Base-by-base conservation (phyloP, 2,113 vertebrate species). In the Thermophis baileyi region DNA sequence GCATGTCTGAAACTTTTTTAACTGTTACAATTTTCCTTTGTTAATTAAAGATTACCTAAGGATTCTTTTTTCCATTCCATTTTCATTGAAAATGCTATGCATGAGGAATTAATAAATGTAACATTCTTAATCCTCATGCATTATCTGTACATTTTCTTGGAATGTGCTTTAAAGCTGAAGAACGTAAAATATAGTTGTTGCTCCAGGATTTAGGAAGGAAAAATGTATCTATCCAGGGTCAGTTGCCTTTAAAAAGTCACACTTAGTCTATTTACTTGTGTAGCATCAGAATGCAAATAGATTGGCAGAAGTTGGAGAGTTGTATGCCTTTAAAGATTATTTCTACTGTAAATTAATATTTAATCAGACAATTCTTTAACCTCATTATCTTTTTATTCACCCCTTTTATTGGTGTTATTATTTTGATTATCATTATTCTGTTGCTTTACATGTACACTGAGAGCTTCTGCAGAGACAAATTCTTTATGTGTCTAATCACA, bases 41-140 rank as follows among this genome's bases (percentile, higher is more conserved):
- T 94, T 91, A 96, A 89, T 86, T 91, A 93, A 40, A 88, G 88
- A 90, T 95, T 87, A 96, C 94, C 94, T 93, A 95, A 95, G 92
- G 50, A 57, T 40, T 46, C 20, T 3, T 44, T 27, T 96, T 89
- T 55, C 85, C 86, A 94, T 88, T 22, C 86, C 86, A 81, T 93
- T 49, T 95, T 91, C n/a, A 22, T 22, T 60, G 22, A 63, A 87
- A 9, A 22, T 46, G 27, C 2, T 85, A 60, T 25, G 18, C 18
- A 6, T 87, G 85, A 14, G 40, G 18, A 57, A 18, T 47, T 63
- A 30, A 57, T 46, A 85, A 55, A 44, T 27, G 8, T 47, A n/a
- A 11, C 54, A 22, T 47, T 85, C 35, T 27, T 22, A 46, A 3
- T 55, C 12, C 51, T 46, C 35, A 27, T 55, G 53, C 6, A 47